Base-by-base conservation (phyloP, 2,113 vertebrate species). In the Porphyrio hochstetteri region DNA sequence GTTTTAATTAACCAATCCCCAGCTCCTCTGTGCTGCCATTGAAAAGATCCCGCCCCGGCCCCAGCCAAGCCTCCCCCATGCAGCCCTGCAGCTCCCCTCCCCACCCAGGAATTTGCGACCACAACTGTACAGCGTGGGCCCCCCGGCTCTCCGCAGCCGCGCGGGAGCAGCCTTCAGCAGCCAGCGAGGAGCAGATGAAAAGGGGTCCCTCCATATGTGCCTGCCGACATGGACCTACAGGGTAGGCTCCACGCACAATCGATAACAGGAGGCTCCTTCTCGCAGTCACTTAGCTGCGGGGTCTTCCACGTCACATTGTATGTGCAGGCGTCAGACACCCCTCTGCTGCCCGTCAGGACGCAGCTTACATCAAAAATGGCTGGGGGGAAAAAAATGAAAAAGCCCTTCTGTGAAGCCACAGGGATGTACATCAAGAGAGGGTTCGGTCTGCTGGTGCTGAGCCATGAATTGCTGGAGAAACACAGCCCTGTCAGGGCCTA, bases 131-230 rank as follows among this genome's bases (percentile, higher is more conserved):
- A 93, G 72, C 9, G 6, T 82, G 90, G 83, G 75, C 82, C 86
- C 82, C 93, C 90, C 77, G 3, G 83, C 68, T 76, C 90, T 95
- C 76, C 3, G 5, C 11, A 69, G 91, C 83, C 15, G 12, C 5
- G 21, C 81, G 2, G 86, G 94, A 92, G 89, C 92, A 96, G 77
- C 76, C 64, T 77, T 96, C 84, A 2, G 65, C 78, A 95, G 91
- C 3, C 85, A 82, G 90, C 0, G 1, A 93, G 86, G 50, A 64
- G 63, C 67, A 93, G 90, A 97, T 97, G 92, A 96, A 94, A 94
- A 93, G 76, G 76, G 86, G 7, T 89, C 72, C 79, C 74, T 97
- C 95, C 95, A 97, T 38, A 96, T 96, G 96, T 79, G 86, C 52
- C 88, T 97, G 81, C 50, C 0, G 8, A 78, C 2, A 12, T 0